phyloP scores from a whole-genome alignment of 2,888 invertebrate species.

The Lasioglossum figueresi region DNA sequence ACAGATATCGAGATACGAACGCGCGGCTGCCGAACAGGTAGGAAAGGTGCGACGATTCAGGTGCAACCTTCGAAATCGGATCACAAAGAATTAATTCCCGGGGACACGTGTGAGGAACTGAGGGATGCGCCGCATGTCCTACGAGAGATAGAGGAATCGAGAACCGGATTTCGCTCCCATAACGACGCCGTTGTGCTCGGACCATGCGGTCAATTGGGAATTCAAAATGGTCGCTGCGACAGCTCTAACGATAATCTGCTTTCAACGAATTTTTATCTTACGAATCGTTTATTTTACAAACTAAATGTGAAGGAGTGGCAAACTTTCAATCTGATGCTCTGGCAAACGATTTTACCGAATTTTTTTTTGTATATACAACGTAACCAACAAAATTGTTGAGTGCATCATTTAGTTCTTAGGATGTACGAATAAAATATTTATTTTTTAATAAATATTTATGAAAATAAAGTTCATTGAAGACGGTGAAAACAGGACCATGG shows the following conservation, averaged over 20 bases:
- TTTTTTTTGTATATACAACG: too few relatives aligned
- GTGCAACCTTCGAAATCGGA: slow-evolving; percentile 18
- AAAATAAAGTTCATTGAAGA: not conserved
- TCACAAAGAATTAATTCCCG: slow-evolving; percentile 62
- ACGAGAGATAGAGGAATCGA: slow-evolving; percentile 56
- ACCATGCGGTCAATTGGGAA: not conserved
- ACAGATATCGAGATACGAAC: slow-evolving; percentile 67
- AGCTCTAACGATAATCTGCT: not conserved
- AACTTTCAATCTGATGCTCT: too few relatives aligned
- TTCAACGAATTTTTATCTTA: not conserved
- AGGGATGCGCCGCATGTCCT: not conserved
- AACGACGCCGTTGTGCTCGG: not conserved
- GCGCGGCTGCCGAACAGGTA: slow-evolving; percentile 25
- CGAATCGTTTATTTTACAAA: not conserved
- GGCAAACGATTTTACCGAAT: too few relatives aligned
- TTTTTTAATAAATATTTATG: not conserved
- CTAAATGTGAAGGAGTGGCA: too few relatives aligned
- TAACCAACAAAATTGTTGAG: not conserved
- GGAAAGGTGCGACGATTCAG: slow-evolving; percentile 61
- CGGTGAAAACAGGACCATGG: not conserved
- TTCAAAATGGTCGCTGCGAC: not conserved
- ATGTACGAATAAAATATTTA: not conserved
- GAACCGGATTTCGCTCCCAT: slow-evolving; percentile 60
- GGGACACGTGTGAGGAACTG: not conserved
- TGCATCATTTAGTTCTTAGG: not conserved